Evolutionary conservation across 2,113 vertebrate genomes (phyloP).

Genomic region (Cariama cristata): DNA sequence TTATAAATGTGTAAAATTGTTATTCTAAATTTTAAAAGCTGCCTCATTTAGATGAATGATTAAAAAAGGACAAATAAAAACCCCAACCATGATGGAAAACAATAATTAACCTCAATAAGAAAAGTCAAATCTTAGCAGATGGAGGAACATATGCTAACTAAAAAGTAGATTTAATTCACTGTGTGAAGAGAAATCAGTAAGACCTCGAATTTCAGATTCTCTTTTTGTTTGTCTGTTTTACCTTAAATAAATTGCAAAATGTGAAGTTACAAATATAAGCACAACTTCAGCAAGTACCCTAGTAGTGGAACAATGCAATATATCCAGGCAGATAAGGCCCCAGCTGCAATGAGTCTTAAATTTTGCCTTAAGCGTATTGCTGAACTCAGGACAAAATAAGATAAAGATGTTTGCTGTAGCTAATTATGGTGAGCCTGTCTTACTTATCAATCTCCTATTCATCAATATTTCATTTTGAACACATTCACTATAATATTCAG

Average conservation of each 20-base stretch:
- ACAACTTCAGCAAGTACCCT: background rate
- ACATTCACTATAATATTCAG: background rate
- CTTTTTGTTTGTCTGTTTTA: background rate
- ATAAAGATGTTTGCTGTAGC: background rate
- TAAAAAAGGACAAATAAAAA: constrained; percentile 21
- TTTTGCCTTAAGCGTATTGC: background rate
- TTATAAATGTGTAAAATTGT: background rate
- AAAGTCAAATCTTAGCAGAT: constrained; percentile 7
- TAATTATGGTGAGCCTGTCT: background rate
- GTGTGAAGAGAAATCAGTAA: background rate
- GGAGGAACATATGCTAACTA: constrained; percentile 8
- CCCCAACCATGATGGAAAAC: background rate
- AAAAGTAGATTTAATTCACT: background rate
- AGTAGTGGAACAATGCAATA: background rate
- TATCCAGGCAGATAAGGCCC: background rate
- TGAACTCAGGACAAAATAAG: background rate
- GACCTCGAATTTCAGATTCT: background rate
- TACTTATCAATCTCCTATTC: background rate
- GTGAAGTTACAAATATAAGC: background rate
- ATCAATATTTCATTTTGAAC: background rate
- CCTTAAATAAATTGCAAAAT: background rate
- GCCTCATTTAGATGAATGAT: background rate
- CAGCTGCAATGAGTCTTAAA: background rate
- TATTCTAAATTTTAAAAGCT: background rate
- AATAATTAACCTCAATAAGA: constrained; percentile 18